phyloP scores from a whole-genome alignment of 1,140 invertebrate genomes.

The Bombus cullumanus region DNA sequence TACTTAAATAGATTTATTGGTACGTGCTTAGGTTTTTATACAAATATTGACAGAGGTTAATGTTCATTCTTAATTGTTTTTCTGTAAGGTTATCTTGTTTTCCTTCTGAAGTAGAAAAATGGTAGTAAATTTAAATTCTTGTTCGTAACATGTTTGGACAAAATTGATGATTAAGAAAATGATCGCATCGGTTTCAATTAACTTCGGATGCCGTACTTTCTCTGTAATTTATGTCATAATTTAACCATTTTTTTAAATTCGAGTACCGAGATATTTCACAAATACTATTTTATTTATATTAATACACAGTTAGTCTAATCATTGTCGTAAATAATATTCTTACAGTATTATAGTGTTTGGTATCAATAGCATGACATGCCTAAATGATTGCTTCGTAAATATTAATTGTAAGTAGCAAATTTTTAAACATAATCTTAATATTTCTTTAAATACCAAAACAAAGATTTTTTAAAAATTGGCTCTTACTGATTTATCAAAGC shows the following conservation, averaged over 20 bases:
- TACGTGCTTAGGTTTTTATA: neutral
- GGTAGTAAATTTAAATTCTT: neutral
- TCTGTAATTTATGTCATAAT: no score
- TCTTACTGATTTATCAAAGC: neutral
- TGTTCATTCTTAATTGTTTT: neutral
- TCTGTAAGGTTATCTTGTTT: neutral
- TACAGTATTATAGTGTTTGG: no score
- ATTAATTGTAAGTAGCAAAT: neutral
- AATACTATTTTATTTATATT: neutral
- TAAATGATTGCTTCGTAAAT: neutral
- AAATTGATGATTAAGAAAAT: neutral
- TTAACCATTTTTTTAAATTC: no score
- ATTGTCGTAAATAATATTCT: no score
- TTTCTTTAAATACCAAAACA: no score
- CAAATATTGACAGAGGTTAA: neutral
- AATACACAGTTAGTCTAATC: neutral
- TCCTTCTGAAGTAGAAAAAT: neutral
- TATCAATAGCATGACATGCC: neutral
- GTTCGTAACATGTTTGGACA: neutral
- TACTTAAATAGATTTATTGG: neutral
- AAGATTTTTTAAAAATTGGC: no score
- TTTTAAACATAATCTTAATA: no score
- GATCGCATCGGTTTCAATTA: neutral
- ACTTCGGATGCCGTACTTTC: no score
- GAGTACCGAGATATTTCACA: no score